phyloP scores from a whole-genome alignment of 1,140 invertebrate genomes.

The Melipona quadrifasciata region DNA sequence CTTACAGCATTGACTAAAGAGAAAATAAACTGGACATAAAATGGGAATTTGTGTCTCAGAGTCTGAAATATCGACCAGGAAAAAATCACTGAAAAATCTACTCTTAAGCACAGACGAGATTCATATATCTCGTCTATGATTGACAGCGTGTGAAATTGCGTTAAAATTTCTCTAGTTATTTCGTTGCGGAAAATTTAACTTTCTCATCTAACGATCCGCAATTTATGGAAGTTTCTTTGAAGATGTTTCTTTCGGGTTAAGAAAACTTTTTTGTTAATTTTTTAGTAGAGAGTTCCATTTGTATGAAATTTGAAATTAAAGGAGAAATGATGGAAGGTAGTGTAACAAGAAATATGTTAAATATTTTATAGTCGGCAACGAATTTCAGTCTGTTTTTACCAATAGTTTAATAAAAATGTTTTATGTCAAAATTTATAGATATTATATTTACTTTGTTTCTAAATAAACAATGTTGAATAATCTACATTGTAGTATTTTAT shows the following conservation, averaged over 20 bases:
- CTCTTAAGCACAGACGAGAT: too few relatives aligned
- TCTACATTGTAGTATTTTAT: not conserved
- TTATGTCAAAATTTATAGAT: not conserved
- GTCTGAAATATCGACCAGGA: too few relatives aligned
- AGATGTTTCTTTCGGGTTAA: constrained; percentile 15
- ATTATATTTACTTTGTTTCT: not conserved
- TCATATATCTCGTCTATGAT: too few relatives aligned
- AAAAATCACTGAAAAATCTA: too few relatives aligned
- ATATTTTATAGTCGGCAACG: not conserved
- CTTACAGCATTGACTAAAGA: too few relatives aligned
- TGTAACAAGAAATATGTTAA: not conserved
- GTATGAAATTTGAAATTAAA: not conserved
- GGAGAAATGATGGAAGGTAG: constrained; percentile 24
- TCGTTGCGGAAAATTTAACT: not conserved
- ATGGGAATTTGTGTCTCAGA: too few relatives aligned
- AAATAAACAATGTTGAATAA: too few relatives aligned
- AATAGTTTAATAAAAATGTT: not conserved
- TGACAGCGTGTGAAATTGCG: not conserved
- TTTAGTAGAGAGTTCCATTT: not conserved
- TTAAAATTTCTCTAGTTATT: not conserved
- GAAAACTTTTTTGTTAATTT: not conserved
- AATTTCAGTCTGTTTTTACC: not conserved
- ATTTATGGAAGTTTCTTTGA: constrained; percentile 18
- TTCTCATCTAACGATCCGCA: constrained; percentile 2
- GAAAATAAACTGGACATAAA: too few relatives aligned